phyloP scores from a whole-genome alignment of 1,140 invertebrate genomes.

The Sarcophaga bullata region DNA sequence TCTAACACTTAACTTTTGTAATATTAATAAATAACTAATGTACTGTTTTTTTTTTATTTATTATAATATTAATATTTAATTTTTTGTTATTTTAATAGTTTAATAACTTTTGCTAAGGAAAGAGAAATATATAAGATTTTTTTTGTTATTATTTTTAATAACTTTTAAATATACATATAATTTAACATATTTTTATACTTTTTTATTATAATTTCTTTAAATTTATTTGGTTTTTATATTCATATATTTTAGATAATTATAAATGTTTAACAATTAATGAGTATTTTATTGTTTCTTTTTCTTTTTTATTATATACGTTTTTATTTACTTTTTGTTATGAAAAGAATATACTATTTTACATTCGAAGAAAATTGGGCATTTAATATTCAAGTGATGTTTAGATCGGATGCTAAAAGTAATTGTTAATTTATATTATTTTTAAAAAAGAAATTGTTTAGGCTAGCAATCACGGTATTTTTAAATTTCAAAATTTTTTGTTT shows the following conservation, averaged over 20 bases:
- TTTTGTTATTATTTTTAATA: slow-evolving; percentile 22
- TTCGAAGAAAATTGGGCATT: not conserved
- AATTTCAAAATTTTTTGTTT: too few relatives aligned
- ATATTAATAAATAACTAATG: slow-evolving; percentile 43
- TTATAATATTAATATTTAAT: slow-evolving; percentile 17
- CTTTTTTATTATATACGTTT: not conserved
- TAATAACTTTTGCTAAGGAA: slow-evolving; percentile 35
- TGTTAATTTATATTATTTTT: too few relatives aligned
- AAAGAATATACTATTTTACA: slow-evolving; percentile 2
- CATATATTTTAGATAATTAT: slow-evolving; percentile 22
- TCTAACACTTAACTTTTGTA: slow-evolving; percentile 41
- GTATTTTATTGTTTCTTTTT: not conserved
- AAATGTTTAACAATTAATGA: slow-evolving; percentile 41
- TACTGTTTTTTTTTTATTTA: not conserved
- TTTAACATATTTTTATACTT: slow-evolving; percentile 23
- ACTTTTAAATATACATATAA: not conserved
- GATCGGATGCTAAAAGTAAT: too few relatives aligned
- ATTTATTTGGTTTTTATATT: not conserved
- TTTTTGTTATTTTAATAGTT: slow-evolving; percentile 8
- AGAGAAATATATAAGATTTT: slow-evolving; percentile 38
- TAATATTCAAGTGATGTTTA: too few relatives aligned
- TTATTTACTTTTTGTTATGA: not conserved
- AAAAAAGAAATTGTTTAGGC: too few relatives aligned
- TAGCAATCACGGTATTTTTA: too few relatives aligned
- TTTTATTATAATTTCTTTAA: slow-evolving; percentile 20